These are phyloP conservation scores for Sarcophaga caerulescens DNA, from an alignment of 2,888 invertebrate genomes.

Conservation along the genomic window DNA sequence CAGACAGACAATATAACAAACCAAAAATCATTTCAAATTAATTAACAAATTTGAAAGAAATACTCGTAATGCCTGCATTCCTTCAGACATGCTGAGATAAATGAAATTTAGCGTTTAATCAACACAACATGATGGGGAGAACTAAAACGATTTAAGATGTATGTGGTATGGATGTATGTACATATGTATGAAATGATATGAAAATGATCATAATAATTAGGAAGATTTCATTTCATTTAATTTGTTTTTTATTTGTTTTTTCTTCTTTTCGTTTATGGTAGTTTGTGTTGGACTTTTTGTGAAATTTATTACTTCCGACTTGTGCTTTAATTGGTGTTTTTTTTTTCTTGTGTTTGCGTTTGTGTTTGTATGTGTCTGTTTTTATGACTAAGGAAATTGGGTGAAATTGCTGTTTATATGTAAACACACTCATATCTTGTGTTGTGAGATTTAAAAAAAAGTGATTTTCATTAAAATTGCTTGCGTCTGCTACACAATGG, in stretches of 20 bases:
- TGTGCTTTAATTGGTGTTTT: conserved; percentile 4
- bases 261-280: conserved; percentile 12
- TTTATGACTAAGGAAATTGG: neutral
- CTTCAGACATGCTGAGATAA: conserved; percentile 60
- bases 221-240: conserved; percentile 54
- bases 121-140: conserved; percentile 53
- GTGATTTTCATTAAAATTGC: too few relatives aligned
- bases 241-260: conserved; percentile 2
- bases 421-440: neutral
- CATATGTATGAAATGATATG: conserved; percentile 8
- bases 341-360: too few relatives aligned
- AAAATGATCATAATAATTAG: conserved; percentile 66
- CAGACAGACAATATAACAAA: conserved; percentile 10
- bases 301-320: conserved; percentile 67
- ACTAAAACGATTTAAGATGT: conserved; percentile 40
- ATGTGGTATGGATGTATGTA: neutral
- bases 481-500: too few relatives aligned
- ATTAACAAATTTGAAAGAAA: conserved; percentile 69
- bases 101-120: conserved; percentile 67
- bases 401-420: neutral
- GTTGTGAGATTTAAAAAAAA: neutral
- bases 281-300: conserved; percentile 2
- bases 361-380: too few relatives aligned
- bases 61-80: conserved; percentile 60
- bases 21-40: conserved; percentile 62